These are phyloP conservation scores for Cryptomyrus ogoouensis DNA, from an alignment of 2,113 vertebrate species.

Conservation along the genomic window DNA sequence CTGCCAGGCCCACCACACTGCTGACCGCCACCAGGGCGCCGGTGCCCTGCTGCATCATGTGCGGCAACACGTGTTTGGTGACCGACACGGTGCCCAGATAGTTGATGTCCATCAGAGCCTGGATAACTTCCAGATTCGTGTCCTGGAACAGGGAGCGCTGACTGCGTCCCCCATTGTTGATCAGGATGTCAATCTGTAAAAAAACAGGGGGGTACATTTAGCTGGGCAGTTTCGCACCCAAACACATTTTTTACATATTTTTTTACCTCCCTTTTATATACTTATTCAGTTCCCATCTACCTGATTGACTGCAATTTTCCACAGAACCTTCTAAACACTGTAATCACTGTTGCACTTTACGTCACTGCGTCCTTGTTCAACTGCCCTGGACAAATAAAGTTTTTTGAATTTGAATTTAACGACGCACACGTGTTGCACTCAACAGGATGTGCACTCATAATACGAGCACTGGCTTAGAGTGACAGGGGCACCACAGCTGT, in stretches of 20 bases:
- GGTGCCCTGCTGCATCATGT: constrained; percentile 73
- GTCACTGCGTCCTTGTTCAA: too few species aligned
- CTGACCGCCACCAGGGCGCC: constrained; percentile 81
- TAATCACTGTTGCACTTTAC: too few species aligned
- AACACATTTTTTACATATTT: not conserved
- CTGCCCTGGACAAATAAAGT: too few species aligned
- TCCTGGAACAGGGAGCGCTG: constrained; percentile 81
- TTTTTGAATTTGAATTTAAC: too few species aligned
- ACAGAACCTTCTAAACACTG: too few species aligned
- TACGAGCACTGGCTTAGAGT: not conserved
- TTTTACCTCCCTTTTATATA: too few species aligned
- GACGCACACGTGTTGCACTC: not conserved
- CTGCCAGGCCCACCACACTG: constrained; percentile 72
- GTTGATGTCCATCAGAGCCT: constrained; percentile 81
- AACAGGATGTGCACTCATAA: not conserved
- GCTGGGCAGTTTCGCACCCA: not conserved
- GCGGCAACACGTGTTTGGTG: constrained; percentile 80
- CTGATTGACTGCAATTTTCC: too few species aligned
- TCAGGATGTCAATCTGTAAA: constrained; percentile 77
- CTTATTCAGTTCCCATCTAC: too few species aligned
- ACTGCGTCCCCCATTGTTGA: constrained; percentile 83
- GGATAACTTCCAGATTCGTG: constrained; percentile 73
- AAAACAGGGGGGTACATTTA: not conserved
- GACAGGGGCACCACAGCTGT: not conserved
- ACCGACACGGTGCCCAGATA: constrained; percentile 84